phyloP scores from a whole-genome alignment of 2,797 vertebrate species.

The Sebastes hubbsi region DNA sequence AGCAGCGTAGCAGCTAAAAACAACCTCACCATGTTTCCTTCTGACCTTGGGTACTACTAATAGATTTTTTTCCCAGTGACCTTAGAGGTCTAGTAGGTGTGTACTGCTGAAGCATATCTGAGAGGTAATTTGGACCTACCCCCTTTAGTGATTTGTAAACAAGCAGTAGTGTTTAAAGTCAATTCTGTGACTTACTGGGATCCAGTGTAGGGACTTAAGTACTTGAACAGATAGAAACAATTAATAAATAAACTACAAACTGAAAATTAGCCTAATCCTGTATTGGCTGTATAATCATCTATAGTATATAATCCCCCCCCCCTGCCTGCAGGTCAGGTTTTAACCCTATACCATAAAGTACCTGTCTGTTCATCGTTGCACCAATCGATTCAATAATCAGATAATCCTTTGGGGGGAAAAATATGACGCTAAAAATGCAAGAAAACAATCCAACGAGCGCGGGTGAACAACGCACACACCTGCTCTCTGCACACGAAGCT shows the following conservation, averaged over 20 bases:
- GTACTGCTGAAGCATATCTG: no score
- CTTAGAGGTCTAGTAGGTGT: no score
- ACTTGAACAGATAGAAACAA: background rate
- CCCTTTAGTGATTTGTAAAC: no score
- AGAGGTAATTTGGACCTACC: no score
- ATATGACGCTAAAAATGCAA: constrained; percentile 70
- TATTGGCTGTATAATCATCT: background rate
- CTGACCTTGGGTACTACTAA: no score
- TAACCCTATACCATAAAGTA: constrained; percentile 5
- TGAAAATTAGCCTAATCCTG: background rate
- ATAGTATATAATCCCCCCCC: background rate
- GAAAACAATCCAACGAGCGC: constrained; percentile 68
- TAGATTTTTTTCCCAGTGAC: no score
- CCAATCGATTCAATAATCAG: constrained; percentile 46
- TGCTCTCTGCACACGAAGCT: constrained; percentile 81
- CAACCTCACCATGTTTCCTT: no score
- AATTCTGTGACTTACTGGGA: no score
- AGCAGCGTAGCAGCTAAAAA: no score
- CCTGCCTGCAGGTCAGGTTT: background rate
- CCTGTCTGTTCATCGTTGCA: constrained; percentile 10
- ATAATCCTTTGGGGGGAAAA: constrained; percentile 30
- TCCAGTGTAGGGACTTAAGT: no score
- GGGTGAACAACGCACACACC: constrained; percentile 78
- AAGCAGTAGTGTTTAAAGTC: no score
- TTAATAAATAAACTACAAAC: background rate